A percentile compares a stretch with the other conserved stretches of the same genome.
phyloP scores from a whole-genome alignment of 2,797 vertebrate genomes.

The Echeneis naucrates region DNA sequence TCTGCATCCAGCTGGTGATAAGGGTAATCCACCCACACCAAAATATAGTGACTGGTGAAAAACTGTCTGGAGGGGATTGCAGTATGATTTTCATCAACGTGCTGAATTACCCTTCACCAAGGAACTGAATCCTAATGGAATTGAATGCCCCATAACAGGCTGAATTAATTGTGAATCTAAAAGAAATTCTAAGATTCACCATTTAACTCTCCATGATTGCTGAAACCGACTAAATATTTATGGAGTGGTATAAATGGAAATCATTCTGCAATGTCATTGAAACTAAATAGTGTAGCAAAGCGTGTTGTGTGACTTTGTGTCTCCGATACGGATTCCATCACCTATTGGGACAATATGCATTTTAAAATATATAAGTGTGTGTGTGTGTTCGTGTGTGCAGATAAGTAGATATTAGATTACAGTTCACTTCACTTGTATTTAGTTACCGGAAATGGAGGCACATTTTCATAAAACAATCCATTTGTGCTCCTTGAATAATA shows the following conservation, averaged over 20 bases:
- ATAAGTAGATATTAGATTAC: neutral
- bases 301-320: slow-evolving; percentile 3
- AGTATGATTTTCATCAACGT: slow-evolving; percentile 68
- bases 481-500: neutral
- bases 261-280: slow-evolving; percentile 10
- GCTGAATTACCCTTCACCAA: slow-evolving; percentile 64
- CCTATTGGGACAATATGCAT: neutral
- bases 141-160: slow-evolving; percentile 34
- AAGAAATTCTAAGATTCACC: slow-evolving; percentile 34
- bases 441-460: too few relatives aligned
- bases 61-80: slow-evolving; percentile 57
- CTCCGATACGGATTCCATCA: slow-evolving; percentile 14
- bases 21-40: slow-evolving; percentile 51
- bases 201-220: slow-evolving; percentile 32
- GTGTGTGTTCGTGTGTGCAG: neutral
- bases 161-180: slow-evolving; percentile 43
- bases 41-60: slow-evolving; percentile 54
- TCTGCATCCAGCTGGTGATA: slow-evolving; percentile 52
- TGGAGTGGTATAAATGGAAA: slow-evolving; percentile 39
- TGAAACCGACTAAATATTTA: slow-evolving; percentile 39
- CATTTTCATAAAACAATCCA: too few relatives aligned
- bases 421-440: too few relatives aligned
- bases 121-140: slow-evolving; percentile 53
- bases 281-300: neutral
- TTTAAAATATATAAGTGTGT: neutral